Base-by-base conservation (phyloP, 2,797 vertebrate species). In the Neosilurus hyrtlii region DNA sequence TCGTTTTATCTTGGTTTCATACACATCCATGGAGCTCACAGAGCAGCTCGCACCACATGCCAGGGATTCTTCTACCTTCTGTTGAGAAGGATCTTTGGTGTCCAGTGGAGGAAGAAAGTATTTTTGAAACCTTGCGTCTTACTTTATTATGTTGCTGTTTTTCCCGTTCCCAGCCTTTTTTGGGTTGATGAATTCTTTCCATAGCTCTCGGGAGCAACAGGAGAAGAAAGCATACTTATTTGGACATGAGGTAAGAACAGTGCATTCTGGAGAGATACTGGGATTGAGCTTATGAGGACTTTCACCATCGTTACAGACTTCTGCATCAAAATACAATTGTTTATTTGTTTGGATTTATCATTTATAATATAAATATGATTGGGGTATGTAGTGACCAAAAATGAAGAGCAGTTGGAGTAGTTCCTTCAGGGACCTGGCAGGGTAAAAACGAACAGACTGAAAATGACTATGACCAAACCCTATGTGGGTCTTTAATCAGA, bases 201-300 rank as follows among this genome's bases (percentile, higher is more conserved):
- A 63, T 84, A 76, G 77, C 59, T 73, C 83, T 61, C 87, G 90
- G 86, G 84, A 43, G 80, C 67, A 73, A 68, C 9, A 72, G 35
- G 75, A 79, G 87, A 62, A 87, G 88, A 91, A 89, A 85, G 61
- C 22, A 80, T 82, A 7, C 83, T 78, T 87, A 86, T 82, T 84
- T 49, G 67, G 86, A 80, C 11, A n/a, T 61, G 83, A 83, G 75
- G 86, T 86, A 86, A 86, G 82, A 83, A 62, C 57, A 30, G 62
- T n/a, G 51, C 72, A 56, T 52, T 70, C 30, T 76, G 77, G 72
- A 61, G 43, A 76, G 35, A 81, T 59, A 15, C 54, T 80, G 66
- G 24, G 15, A 62, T 56, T 65, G 61, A 18, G 37, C 16, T 65
- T 81, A 43, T 68, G 26, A 54, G 68, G 54, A 79, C 9, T 82